A percentile compares a stretch with the other conserved stretches of the same genome.
Conservation (phyloP, 2,113 vertebrate species). For the Lepus americanus region DNA sequence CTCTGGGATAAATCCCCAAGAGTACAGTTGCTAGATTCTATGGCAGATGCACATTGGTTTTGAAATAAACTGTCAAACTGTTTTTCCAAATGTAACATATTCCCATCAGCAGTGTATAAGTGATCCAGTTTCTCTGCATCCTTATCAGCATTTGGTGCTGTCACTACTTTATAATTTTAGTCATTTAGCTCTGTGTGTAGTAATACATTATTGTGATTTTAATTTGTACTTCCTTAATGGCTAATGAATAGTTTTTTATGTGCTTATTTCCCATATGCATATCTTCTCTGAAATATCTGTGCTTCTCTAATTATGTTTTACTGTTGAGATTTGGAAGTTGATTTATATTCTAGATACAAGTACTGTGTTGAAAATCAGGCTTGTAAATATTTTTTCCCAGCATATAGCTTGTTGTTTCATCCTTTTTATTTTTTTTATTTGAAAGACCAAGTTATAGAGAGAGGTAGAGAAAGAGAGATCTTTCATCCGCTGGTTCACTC, state of each 20-base stretch:
- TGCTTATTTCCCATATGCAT: not conserved
- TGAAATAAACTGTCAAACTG: not conserved
- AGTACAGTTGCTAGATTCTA: not conserved
- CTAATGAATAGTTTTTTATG: not conserved
- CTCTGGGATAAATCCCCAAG: not conserved
- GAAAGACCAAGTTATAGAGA: no score
- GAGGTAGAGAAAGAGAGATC: no score
- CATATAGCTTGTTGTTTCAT: conserved; percentile 11
- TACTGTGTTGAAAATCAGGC: not conserved
- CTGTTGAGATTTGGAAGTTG: conserved; percentile 11
- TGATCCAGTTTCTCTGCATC: not conserved
- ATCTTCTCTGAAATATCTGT: not conserved
- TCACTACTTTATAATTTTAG: not conserved
- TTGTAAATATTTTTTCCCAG: conserved; percentile 12
- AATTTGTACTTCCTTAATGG: conserved; percentile 13
- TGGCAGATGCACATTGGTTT: not conserved
- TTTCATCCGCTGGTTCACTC: no score
- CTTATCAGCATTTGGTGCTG: not conserved
- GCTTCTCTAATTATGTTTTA: conserved; percentile 38
- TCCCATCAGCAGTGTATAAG: not conserved
- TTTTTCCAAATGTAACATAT: not conserved
- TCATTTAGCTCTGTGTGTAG: not conserved
- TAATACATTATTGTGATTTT: not conserved
- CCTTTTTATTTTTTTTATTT: not conserved
- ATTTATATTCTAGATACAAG: conserved; percentile 40